Conservation (phyloP, 2,113 vertebrate species). For the Lepus americanus region DNA sequence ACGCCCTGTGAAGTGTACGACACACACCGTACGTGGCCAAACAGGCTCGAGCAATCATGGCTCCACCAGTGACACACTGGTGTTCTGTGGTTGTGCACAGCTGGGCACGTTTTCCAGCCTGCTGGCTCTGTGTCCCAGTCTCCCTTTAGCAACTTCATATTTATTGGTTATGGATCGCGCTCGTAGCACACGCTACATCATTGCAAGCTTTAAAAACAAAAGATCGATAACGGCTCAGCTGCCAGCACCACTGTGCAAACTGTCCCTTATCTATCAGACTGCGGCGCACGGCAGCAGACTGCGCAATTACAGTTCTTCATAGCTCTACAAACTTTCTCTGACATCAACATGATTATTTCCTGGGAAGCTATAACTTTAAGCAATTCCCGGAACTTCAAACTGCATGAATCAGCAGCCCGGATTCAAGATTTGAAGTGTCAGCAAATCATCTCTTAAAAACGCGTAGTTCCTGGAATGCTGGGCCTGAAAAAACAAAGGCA, state of each 20-base stretch:
- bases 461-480: conserved; percentile 57
- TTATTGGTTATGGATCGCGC: background rate
- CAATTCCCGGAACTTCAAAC: conserved; percentile 57
- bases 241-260: conserved; percentile 50
- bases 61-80: background rate
- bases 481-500: conserved; percentile 57
- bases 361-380: conserved; percentile 63
- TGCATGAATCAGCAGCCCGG: conserved; percentile 46
- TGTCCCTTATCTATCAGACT: conserved; percentile 61
- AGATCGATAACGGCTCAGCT: conserved; percentile 60
- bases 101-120: background rate
- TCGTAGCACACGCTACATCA: background rate
- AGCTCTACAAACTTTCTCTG: conserved; percentile 68
- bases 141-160: background rate
- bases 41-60: background rate
- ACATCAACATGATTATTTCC: conserved; percentile 71
- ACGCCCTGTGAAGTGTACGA: background rate
- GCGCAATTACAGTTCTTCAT: conserved; percentile 73
- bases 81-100: background rate
- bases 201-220: conserved; percentile 63
- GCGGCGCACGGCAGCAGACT: conserved; percentile 4
- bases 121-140: background rate
- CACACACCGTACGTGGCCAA: background rate
- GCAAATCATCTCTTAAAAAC: conserved; percentile 68
- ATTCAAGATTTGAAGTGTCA: conserved; percentile 52